phyloP scores from a whole-genome alignment of 2,888 invertebrate species.

The Nebria salina region DNA sequence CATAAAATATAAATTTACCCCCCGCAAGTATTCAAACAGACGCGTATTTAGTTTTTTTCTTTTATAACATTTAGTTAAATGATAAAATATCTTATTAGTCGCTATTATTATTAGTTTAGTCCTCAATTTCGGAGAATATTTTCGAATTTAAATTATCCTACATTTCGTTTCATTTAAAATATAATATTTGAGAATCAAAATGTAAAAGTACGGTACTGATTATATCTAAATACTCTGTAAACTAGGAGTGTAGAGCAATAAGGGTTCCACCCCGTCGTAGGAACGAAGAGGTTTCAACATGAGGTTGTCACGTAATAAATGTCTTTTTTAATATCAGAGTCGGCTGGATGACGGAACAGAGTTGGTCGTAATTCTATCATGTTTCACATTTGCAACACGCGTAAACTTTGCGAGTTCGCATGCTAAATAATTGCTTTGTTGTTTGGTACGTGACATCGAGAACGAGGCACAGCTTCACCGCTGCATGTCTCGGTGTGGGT shows the following conservation, averaged over 20 bases:
- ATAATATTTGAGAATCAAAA: not conserved
- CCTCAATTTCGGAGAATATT: no score
- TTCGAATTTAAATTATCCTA: no score
- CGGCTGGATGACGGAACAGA: slow-evolving; percentile 29
- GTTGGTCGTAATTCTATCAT: slow-evolving; percentile 43
- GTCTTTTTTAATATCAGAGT: slow-evolving; percentile 46
- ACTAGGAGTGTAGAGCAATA: not conserved
- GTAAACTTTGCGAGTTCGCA: slow-evolving; percentile 33
- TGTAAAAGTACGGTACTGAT: slow-evolving; percentile 2
- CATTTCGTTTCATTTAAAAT: not conserved
- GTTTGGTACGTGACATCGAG: slow-evolving; percentile 42
- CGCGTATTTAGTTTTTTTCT: not conserved
- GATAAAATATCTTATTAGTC: not conserved
- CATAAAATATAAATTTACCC: slow-evolving; percentile 28
- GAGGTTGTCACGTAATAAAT: slow-evolving; percentile 47
- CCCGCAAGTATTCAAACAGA: slow-evolving; percentile 5
- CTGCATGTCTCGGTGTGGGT: not conserved
- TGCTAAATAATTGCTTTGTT: slow-evolving; percentile 46
- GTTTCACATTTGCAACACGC: slow-evolving; percentile 45
- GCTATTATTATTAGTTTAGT: no score
- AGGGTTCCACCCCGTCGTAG: not conserved
- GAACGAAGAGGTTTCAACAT: slow-evolving; percentile 13
- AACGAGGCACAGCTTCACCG: slow-evolving; percentile 15
- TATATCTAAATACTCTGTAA: slow-evolving; percentile 12
- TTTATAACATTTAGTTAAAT: not conserved